These are phyloP conservation scores for Chelidonichthys spinosus DNA, from an alignment of 2,797 vertebrate species.

Conservation along the genomic window DNA sequence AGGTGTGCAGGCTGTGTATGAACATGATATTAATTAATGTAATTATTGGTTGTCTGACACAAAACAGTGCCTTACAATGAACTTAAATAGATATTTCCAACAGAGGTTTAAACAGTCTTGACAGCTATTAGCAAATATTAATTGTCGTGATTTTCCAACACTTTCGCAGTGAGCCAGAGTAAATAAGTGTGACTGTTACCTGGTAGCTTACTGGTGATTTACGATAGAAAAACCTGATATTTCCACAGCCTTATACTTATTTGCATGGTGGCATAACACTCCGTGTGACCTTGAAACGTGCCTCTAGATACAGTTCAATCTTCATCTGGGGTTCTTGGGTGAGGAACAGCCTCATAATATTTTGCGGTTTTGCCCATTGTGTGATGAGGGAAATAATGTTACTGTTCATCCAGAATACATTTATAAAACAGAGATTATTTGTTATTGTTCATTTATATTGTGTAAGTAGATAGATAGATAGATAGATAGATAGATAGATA, in stretches of 20 bases:
- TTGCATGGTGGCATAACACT: conserved; percentile 1
- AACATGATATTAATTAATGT: background rate
- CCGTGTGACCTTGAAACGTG: conserved; percentile 7
- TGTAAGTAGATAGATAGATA: no score
- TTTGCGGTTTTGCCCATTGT: background rate
- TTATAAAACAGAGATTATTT: background rate
- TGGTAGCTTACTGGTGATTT: background rate
- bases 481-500: no score
- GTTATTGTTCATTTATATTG: background rate
- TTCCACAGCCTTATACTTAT: background rate
- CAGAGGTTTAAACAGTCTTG: background rate
- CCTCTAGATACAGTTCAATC: background rate
- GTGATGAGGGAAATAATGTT: background rate
- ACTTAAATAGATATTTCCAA: background rate
- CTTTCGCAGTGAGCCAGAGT: no score
- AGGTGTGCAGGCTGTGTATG: background rate
- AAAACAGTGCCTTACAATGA: background rate
- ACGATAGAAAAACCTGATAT: background rate
- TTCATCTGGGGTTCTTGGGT: background rate
- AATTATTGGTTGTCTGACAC: background rate
- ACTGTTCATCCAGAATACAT: fast-evolving
- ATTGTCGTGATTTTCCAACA: background rate
- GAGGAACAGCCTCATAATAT: background rate
- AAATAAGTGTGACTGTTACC: background rate
- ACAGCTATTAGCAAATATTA: background rate